Percentiles rank a stretch among this genome's conserved stretches.
Evolutionary conservation across 35 echinoderm and acorn worm species (phyloP).

Genomic region (Lytechinus variegatus): DNA sequence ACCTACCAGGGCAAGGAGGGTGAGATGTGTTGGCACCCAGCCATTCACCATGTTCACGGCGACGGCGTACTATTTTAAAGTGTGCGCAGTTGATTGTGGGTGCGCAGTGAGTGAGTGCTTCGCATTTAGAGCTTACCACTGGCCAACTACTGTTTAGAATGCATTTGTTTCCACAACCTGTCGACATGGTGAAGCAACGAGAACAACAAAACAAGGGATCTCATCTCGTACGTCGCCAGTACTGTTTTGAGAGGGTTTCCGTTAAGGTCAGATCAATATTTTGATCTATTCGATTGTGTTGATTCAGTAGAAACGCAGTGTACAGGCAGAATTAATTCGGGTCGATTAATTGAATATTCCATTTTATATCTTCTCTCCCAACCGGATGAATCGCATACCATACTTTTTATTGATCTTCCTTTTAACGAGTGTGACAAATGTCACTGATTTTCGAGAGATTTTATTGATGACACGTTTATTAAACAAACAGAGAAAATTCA

Average conservation of each 20-base stretch:
- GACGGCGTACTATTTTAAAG: background rate
- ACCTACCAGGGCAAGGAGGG: background rate
- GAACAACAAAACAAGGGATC: background rate
- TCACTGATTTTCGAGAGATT: no score
- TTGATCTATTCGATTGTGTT: background rate
- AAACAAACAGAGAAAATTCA: no score
- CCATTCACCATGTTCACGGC: background rate
- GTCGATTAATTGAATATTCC: background rate
- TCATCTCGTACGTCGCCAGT: background rate
- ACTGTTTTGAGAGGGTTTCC: background rate
- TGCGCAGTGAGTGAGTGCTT: background rate
- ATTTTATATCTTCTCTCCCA: background rate
- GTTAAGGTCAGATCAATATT: background rate
- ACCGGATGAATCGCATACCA: background rate
- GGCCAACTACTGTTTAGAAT: background rate
- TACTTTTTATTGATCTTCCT: no score
- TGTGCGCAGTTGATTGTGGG: background rate
- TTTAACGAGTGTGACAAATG: no score
- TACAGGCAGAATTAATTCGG: background rate
- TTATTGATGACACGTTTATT: no score
- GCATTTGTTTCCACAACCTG: background rate
- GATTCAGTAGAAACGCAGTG: background rate
- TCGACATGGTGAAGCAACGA: background rate
- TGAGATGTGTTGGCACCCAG: background rate
- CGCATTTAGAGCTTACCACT: background rate